These are phyloP conservation scores for Acestrorhynchus altus DNA, from an alignment of 2,797 vertebrate species.

Conservation along the genomic window DNA sequence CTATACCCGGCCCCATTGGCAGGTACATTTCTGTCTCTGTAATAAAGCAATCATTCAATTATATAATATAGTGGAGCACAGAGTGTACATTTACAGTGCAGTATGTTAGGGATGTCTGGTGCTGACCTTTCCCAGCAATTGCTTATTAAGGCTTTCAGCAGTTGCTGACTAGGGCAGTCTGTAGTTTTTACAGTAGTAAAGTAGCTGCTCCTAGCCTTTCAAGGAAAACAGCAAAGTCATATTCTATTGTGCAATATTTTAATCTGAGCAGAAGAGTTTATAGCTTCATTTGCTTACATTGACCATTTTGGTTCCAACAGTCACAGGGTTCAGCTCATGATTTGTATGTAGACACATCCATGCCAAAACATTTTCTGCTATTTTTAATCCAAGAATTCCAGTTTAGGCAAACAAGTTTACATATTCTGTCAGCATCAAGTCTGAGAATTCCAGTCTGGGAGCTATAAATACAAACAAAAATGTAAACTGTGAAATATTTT, in stretches of 20 bases:
- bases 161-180: not conserved
- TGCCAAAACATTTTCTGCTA: not conserved
- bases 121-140: not conserved
- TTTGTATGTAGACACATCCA: not conserved
- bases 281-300: not conserved
- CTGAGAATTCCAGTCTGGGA: slow-evolving; percentile 6
- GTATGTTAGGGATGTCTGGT: not conserved
- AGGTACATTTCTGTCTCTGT: not conserved
- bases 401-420: not conserved
- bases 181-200: not conserved
- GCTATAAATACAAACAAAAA: slow-evolving; percentile 6
- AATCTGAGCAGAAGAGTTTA: not conserved
- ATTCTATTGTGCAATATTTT: not conserved
- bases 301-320: not conserved
- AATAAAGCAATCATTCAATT: not conserved
- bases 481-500: slow-evolving; percentile 6
- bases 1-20: not conserved
- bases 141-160: not conserved
- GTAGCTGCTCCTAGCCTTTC: not conserved
- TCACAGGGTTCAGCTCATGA: not conserved
- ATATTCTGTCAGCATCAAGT: not conserved
- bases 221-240: not conserved
- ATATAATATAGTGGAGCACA: not conserved
- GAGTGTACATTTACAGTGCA: not conserved
- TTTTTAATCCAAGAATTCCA: not conserved